Percentiles rank a stretch among this genome's conserved stretches.
Conservation (phyloP, 2,888 invertebrate genomes). For the Leucophora obtusa region DNA sequence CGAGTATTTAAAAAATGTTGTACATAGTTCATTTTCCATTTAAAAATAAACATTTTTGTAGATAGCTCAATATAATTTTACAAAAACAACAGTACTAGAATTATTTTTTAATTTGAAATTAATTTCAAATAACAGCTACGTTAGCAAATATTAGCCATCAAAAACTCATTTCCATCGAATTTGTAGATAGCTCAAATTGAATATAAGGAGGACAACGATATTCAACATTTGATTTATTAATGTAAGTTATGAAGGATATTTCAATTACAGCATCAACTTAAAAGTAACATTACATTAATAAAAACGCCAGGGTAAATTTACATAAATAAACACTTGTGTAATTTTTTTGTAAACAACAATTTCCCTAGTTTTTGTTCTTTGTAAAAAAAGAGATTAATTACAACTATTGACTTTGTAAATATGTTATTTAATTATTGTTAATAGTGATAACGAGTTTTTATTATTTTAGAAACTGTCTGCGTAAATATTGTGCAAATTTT, state of each 20-base stretch:
- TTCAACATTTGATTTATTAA: not conserved
- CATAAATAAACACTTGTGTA: not conserved
- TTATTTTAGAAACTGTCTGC: not conserved
- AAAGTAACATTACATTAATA: not conserved
- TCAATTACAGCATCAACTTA: not conserved
- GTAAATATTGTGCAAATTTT: not conserved
- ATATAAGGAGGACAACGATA: too few relatives aligned
- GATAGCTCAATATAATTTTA: too few relatives aligned
- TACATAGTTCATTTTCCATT: too few relatives aligned
- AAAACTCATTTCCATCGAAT: too few relatives aligned
- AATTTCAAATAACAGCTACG: too few relatives aligned
- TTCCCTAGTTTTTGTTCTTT: not conserved
- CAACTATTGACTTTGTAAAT: not conserved
- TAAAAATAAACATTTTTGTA: too few relatives aligned
- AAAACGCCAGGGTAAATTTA: not conserved
- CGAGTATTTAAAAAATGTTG: too few relatives aligned
- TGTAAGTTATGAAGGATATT: slow-evolving; percentile 3
- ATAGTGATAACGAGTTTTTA: not conserved
- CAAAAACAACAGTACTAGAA: too few relatives aligned
- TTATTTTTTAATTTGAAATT: too few relatives aligned
- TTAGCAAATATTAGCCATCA: too few relatives aligned
- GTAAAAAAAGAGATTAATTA: not conserved
- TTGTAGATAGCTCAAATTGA: too few relatives aligned
- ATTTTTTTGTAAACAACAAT: not conserved
- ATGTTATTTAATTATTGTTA: not conserved